A percentile compares a stretch with the other conserved stretches of the same genome.
Conservation (phyloP, 2,113 vertebrate species). For the Onychostruthus taczanowskii region DNA sequence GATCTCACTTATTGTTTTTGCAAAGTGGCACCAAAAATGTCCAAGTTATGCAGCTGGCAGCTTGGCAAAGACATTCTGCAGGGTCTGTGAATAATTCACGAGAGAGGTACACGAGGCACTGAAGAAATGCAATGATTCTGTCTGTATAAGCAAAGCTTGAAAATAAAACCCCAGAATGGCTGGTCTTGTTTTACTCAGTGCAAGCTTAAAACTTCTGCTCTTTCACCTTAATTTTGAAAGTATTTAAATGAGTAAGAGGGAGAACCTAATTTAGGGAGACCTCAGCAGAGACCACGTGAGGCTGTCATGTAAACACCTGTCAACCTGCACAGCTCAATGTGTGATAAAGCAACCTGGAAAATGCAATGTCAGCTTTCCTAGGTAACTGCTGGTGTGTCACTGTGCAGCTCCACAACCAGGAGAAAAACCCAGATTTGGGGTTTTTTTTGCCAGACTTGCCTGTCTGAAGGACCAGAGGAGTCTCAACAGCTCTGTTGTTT, state of each 20-base stretch:
- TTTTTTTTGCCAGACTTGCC: neutral
- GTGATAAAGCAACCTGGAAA: neutral
- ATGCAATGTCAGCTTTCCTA: neutral
- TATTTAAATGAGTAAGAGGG: neutral
- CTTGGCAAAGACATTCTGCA: neutral
- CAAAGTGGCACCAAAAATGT: neutral
- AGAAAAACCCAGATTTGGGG: neutral
- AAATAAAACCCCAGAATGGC: neutral
- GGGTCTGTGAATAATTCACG: neutral
- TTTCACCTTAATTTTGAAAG: neutral
- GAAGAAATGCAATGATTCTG: neutral
- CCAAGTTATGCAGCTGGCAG: neutral
- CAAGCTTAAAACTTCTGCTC: neutral
- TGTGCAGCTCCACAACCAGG: neutral
- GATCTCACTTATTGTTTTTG: constrained; percentile 8
- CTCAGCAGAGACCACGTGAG: neutral
- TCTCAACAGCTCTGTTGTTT: neutral
- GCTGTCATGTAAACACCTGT: neutral
- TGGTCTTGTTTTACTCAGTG: neutral
- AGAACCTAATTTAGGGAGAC: neutral
- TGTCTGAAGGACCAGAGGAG: neutral
- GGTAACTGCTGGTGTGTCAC: neutral
- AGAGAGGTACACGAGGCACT: neutral
- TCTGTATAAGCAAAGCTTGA: constrained; percentile 10
- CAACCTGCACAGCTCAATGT: neutral